Percentiles rank a stretch among this genome's conserved stretches.
Conservation (phyloP, 2,797 vertebrate species). For the Coluber constrictor region DNA sequence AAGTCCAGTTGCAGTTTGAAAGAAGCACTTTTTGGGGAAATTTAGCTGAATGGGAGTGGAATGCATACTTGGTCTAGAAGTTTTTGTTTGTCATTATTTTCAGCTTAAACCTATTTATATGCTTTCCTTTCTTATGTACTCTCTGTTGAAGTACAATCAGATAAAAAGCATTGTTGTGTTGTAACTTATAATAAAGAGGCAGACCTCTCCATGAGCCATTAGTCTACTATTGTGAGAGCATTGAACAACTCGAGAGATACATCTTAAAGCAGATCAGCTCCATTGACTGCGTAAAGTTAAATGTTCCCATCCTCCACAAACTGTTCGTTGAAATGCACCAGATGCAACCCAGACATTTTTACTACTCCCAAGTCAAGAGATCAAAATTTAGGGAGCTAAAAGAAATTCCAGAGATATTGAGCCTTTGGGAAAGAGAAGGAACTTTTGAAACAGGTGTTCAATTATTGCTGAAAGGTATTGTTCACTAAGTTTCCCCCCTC, state of each 20-base stretch:
- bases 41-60: neutral
- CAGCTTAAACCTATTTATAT: neutral
- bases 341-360: conserved; percentile 54
- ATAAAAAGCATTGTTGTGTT: neutral
- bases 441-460: conserved; percentile 53
- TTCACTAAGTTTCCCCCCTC: neutral
- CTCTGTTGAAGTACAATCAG: neutral
- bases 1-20: neutral
- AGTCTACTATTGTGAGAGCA: conserved; percentile 26
- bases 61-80: neutral
- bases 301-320: conserved; percentile 37
- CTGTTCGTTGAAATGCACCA: conserved; percentile 56
- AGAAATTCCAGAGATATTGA: conserved; percentile 38
- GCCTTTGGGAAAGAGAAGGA: conserved; percentile 43
- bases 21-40: neutral
- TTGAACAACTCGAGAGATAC: conserved; percentile 14
- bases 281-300: conserved; percentile 45
- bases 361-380: conserved; percentile 47
- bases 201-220: neutral
- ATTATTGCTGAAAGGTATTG: conserved; percentile 17
- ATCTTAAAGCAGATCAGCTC: conserved; percentile 57
- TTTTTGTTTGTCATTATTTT: neutral
- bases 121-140: neutral
- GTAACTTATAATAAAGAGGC: conserved; percentile 23
- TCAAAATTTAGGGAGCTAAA: conserved; percentile 40